A percentile compares a stretch with the other conserved stretches of the same genome.
Conservation (phyloP, 2,797 vertebrate species). For the Sebastiscus tertius region DNA sequence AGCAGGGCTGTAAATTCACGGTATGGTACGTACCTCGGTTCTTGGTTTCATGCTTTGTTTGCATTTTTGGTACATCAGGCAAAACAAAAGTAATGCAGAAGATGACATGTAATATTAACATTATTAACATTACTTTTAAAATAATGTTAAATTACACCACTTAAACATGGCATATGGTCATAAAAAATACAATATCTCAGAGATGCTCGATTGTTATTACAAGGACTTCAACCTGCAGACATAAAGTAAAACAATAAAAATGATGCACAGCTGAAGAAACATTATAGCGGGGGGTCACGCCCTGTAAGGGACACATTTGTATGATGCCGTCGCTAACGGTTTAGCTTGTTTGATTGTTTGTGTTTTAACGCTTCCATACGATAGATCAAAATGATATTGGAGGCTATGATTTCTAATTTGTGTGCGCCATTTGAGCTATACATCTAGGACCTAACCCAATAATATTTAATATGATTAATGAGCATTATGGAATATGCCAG, state of each 20-base stretch:
- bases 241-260: neutral
- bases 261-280: neutral
- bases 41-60: neutral
- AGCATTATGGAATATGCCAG: no score
- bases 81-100: neutral
- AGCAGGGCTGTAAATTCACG: neutral
- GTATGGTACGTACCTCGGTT: neutral
- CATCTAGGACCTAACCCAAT: no score
- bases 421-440: no score
- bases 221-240: neutral
- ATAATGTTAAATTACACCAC: no score
- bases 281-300: neutral
- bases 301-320: neutral
- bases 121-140: neutral
- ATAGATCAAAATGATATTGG: no score
- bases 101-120: neutral
- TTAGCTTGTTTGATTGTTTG: no score
- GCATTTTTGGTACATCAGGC: neutral
- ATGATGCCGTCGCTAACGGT: no score
- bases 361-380: no score
- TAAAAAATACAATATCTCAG: neutral
- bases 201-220: neutral
- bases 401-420: no score
- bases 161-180: neutral
- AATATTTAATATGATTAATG: no score